A percentile compares a stretch with the other conserved stretches of the same genome.
These are phyloP conservation scores for Eubucco bourcierii DNA, from an alignment of 2,113 vertebrate genomes.

Conservation along the genomic window DNA sequence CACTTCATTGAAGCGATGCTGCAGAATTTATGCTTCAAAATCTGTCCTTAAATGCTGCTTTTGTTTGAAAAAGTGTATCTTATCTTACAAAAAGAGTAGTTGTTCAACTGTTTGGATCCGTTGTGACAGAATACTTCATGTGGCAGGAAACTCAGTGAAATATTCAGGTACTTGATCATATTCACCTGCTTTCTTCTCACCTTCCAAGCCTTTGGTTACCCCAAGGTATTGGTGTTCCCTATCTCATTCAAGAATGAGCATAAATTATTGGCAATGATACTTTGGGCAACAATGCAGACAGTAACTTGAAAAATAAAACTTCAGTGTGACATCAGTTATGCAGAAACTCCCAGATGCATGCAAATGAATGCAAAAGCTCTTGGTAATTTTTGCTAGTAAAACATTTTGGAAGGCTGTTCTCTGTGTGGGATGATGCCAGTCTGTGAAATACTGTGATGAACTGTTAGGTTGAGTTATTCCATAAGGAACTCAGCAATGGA, in stretches of 20 bases:
- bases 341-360: neutral
- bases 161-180: neutral
- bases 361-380: constrained; percentile 7
- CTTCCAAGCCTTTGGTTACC: neutral
- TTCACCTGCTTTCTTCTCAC: neutral
- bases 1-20: neutral
- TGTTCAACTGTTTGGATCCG: neutral
- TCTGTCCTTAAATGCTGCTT: neutral
- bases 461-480: neutral
- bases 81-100: neutral
- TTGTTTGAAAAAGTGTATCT: neutral
- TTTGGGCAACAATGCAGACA: neutral
- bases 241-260: neutral
- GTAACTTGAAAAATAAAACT: neutral
- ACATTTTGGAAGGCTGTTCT: neutral
- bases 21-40: neutral
- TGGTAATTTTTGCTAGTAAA: neutral
- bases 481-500: neutral
- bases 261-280: neutral
- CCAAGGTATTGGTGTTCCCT: neutral
- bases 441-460: neutral
- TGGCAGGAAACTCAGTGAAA: neutral
- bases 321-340: neutral
- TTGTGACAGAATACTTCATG: neutral
- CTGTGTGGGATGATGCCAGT: constrained; percentile 4